Conservation (phyloP, 2,888 invertebrate species). For the Drosophila austrosaltans region DNA sequence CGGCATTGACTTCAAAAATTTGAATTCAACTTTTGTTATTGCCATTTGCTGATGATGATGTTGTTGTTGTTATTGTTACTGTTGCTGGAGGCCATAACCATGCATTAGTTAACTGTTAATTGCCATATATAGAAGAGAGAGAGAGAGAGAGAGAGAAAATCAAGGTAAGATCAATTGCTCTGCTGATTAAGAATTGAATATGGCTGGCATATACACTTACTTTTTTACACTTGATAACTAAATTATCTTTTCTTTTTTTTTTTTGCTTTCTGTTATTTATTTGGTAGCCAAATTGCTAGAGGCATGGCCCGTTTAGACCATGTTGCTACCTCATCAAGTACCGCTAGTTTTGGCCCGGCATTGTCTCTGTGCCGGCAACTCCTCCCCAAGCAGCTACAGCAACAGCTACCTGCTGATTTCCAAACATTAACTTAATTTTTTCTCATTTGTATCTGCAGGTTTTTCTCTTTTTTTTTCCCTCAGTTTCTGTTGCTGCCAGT, state of each 20-base stretch:
- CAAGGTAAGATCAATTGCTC: constrained; percentile 40
- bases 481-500: constrained; percentile 39
- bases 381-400: constrained; percentile 29
- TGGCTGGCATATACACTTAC: too few species aligned
- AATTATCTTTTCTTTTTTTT: constrained; percentile 33
- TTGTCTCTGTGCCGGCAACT: constrained; percentile 36
- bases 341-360: constrained; percentile 50
- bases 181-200: not conserved
- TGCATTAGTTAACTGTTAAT: constrained; percentile 49
- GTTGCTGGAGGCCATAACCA: constrained; percentile 28
- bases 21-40: constrained; percentile 32
- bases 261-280: too few species aligned
- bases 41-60: not conserved
- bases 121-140: constrained; percentile 33
- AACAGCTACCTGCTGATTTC: constrained; percentile 65
- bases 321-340: constrained; percentile 48
- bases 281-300: constrained; percentile 7
- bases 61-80: not conserved
- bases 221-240: not conserved
- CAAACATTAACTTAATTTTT: constrained; percentile 72
- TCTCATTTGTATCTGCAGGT: constrained; percentile 49
- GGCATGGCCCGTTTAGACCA: constrained; percentile 13
- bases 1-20: constrained; percentile 72
- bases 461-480: constrained; percentile 13
- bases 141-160: not conserved